phyloP scores from a whole-genome alignment of 2,113 vertebrate genomes.

The Perccottus glenii region DNA sequence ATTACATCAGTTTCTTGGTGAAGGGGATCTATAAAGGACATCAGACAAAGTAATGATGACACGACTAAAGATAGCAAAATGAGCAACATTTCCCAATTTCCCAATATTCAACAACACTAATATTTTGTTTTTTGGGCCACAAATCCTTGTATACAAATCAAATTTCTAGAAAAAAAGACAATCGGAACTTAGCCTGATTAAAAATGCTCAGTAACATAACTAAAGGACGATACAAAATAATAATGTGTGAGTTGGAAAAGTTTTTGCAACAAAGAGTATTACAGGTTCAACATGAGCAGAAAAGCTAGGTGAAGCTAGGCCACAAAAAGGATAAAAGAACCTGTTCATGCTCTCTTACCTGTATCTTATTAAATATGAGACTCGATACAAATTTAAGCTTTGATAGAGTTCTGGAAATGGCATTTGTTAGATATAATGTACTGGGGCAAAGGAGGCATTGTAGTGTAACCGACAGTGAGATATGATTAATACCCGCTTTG shows the following conservation, averaged over 20 bases:
- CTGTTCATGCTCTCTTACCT: conserved; percentile 16
- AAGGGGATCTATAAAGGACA: not conserved
- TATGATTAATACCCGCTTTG: conserved; percentile 68
- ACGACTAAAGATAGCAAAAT: not conserved
- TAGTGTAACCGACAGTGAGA: conserved; percentile 32
- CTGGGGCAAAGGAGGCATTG: conserved; percentile 23
- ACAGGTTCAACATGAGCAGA: not conserved
- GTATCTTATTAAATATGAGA: conserved; percentile 38
- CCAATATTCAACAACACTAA: no score
- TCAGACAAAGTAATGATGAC: conserved; percentile 4
- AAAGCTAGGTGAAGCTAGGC: not conserved
- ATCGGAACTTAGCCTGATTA: no score
- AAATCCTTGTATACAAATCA: no score
- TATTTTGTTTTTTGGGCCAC: no score
- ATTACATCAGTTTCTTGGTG: conserved; percentile 12
- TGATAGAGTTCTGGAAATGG: conserved; percentile 44
- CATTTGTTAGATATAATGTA: conserved; percentile 42
- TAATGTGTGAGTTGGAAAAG: no score
- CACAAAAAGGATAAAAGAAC: conserved; percentile 2
- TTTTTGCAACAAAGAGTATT: no score
- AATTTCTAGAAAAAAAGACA: no score
- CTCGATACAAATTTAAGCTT: conserved; percentile 38
- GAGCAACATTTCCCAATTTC: no score
- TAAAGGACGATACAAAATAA: no score
- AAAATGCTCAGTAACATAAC: no score